Base-by-base conservation (phyloP, 1,140 invertebrate species). In the Cheumatopsyche charites region DNA sequence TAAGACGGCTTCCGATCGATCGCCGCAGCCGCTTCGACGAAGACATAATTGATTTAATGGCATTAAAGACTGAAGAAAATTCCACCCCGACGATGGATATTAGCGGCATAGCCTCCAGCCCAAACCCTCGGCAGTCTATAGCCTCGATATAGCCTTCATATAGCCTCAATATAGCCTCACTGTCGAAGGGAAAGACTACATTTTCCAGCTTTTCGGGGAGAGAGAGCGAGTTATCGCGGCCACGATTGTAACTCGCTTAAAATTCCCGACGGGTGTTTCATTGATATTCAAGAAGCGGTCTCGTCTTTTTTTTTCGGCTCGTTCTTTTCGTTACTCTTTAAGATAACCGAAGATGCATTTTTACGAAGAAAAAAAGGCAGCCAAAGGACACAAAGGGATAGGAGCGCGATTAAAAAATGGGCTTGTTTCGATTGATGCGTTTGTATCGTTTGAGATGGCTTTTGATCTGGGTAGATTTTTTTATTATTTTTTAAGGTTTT, bases 321-420 rank as follows among this genome's bases (percentile, higher is more conserved):
- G 23, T 68, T 68, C 42, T 47, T 66, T 19, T 47, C 23, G 29
- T 17, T 42, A 21, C 62, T 63, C 62, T 63, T 63, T 42, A 19
- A 68, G 66, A 68, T 55, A 68, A 68, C 66, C 66, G 36, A 68
- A 55, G 47, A 68, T 68, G 66, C 66, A 68, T 68, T 68, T 68
- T 45, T 47, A 15, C 23, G 49, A 68, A 63, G 11, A 42, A 42
- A 15, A 63, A 42, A 63, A 25, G 17, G 29, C n/a, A n/a, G n/a
- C n/a, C n/a, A n/a, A n/a, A 13, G 58, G 58, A 25, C n/a, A n/a
- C 23, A 61, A 62, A 62, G 58, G 25, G 25, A 41, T 12, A 15
- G 6, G 25, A 7, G 7, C 17, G 61, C 61, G n/a, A 36, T 25
- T 62, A 21, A 25, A 62, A 23, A 62, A 62, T 36, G 19, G 61